Evolutionary conservation across 2,888 invertebrate species (phyloP), one percentile per base, ranked within the genome.

Genomic region (Portevinia maculata): DNA sequence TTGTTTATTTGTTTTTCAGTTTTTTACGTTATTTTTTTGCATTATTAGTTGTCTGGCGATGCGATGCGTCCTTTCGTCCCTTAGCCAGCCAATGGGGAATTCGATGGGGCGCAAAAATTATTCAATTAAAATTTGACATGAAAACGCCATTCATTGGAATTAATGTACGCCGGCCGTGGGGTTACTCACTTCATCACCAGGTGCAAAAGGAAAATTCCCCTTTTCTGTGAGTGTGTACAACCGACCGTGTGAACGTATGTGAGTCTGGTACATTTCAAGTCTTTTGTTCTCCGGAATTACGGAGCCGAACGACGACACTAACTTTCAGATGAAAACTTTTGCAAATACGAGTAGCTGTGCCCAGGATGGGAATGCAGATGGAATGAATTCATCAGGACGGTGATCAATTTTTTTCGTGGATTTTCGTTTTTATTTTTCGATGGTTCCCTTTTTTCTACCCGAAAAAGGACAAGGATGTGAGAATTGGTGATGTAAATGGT

Each of bases 71-170:
- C 60, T 57, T 57, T 48, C 34, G 60, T 69, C 69, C 65, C 48
- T 70, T 62, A 55, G 53, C 67, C 79, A 67, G 74, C 62, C 69
- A 41, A 50, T 57, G 28, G 50, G 34, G 24, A 59, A 17, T 11
- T 81, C 65, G 70, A 76, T 76, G 65, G 70, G 81, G 64, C 70
- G 75, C 50, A 70, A 76, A 79, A 81, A 81, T 81, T 75, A 81
- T 81, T 81, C 75, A 81, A 75, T 81, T 81, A 81, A 81, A 75
- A 71, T 70, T 75, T 75, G 75, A 81, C 81, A 81, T 81, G 81
- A 65, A 81, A 81, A 81, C 34, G 64, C 81, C 70, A 81, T 81
- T 81, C 75, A 81, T 65, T 75, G 75, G 53, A 64, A 48, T 81
- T 65, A 67, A 21, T 64, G 53, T 17, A 21, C 19, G 30, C 17